phyloP scores from a whole-genome alignment of 2,797 vertebrate genomes.

The Falco columbarius region DNA sequence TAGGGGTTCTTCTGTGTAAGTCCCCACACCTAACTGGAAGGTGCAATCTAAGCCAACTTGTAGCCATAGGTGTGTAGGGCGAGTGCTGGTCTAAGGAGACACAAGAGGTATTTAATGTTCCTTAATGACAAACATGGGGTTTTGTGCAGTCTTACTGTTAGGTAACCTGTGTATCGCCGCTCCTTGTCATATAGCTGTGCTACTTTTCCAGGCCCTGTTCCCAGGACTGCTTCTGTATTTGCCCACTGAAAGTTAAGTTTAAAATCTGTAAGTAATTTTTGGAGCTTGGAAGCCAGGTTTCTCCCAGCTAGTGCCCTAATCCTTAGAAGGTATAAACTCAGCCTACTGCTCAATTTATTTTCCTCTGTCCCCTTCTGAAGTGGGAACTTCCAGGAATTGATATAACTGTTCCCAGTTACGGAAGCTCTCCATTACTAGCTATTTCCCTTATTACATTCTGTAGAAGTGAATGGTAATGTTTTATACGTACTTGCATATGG shows the following conservation, averaged over 20 bases:
- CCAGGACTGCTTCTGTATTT: not conserved
- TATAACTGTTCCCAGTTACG: not conserved
- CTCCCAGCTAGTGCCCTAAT: not conserved
- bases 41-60: not conserved
- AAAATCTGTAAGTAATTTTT: not conserved
- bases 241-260: not conserved
- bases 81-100: not conserved
- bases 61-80: fast-evolving
- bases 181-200: not conserved
- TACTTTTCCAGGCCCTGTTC: not conserved
- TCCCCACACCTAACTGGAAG: not conserved
- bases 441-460: not conserved
- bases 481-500: not conserved
- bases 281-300: not conserved
- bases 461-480: not conserved
- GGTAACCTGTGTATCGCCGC: not conserved
- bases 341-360: not conserved
- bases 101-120: not conserved
- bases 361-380: not conserved
- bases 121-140: not conserved
- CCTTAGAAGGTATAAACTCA: not conserved
- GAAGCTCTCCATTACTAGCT: not conserved
- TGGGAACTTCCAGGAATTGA: not conserved
- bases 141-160: not conserved
- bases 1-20: not conserved